A percentile compares a stretch with the other conserved stretches of the same genome.
Evolutionary conservation across 2,797 vertebrate species (phyloP).

Genomic region (Melanotaenia boesemani): DNA sequence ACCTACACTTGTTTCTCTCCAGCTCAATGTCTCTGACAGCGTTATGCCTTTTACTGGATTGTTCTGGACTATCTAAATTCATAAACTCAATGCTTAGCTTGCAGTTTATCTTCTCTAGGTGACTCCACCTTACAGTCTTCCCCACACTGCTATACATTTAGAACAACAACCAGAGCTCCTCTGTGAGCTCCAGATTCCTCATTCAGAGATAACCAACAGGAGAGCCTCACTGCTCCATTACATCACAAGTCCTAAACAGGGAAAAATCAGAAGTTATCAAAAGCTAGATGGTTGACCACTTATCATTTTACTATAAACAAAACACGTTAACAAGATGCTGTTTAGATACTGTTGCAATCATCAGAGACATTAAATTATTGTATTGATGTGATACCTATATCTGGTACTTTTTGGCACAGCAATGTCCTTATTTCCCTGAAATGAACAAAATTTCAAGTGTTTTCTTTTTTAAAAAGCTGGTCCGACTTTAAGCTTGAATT

Average conservation of each 20-base stretch:
- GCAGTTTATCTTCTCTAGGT: neutral
- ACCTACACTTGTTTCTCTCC: neutral
- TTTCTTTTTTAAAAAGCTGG: too few relatives aligned
- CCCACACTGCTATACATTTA: too few relatives aligned
- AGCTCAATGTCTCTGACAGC: neutral
- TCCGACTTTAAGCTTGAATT: constrained; percentile 19
- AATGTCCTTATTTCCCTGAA: constrained; percentile 10
- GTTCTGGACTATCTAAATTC: too few relatives aligned
- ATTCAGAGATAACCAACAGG: neutral
- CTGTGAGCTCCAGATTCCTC: too few relatives aligned
- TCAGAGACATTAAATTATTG: neutral
- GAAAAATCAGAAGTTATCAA: neutral
- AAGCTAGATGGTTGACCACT: neutral
- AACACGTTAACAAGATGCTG: too few relatives aligned
- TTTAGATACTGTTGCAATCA: too few relatives aligned
- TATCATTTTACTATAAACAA: neutral
- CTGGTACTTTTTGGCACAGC: too few relatives aligned
- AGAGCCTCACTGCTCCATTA: neutral
- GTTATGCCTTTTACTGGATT: neutral
- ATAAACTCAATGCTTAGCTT: neutral
- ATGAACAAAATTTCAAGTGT: neutral
- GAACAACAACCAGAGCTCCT: too few relatives aligned
- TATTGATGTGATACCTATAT: too few relatives aligned
- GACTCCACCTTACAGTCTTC: neutral
- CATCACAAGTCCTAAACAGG: neutral